These are phyloP conservation scores for Chaetops frenatus DNA, from an alignment of 2,113 vertebrate species.

Conservation along the genomic window DNA sequence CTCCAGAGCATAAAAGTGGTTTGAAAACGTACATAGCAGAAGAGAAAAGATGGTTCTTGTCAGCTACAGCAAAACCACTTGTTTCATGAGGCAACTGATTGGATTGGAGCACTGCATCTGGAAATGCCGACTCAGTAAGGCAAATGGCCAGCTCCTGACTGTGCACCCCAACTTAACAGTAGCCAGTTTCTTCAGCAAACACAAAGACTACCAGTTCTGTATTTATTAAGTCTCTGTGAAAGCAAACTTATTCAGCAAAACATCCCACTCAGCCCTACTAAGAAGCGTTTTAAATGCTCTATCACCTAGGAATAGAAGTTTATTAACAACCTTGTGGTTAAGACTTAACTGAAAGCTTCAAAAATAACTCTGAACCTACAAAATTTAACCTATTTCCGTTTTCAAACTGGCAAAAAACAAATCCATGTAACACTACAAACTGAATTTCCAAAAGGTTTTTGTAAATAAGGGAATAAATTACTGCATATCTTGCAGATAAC, in stretches of 20 bases:
- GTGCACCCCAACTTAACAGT: background rate
- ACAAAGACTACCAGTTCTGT: background rate
- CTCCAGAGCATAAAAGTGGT: background rate
- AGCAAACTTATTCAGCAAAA: background rate
- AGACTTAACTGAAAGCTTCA: background rate
- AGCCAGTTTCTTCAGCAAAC: background rate
- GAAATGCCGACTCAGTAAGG: conserved; percentile 39
- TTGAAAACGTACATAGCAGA: background rate
- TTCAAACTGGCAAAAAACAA: background rate
- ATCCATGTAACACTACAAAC: background rate
- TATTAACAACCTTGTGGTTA: background rate
- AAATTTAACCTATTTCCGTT: background rate
- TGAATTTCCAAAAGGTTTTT: background rate
- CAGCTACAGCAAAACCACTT: background rate
- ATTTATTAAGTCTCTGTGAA: background rate
- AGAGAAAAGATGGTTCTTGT: background rate
- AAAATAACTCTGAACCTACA: background rate
- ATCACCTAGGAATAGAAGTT: background rate
- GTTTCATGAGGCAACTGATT: background rate
- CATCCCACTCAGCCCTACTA: background rate
- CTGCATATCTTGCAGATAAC: background rate
- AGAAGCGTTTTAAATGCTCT: background rate
- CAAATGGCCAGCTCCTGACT: conserved; percentile 26
- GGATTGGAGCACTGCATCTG: background rate
- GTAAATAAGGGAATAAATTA: background rate